Conservation (phyloP, 2,888 invertebrate species). For the Agonopterix heracliana region DNA sequence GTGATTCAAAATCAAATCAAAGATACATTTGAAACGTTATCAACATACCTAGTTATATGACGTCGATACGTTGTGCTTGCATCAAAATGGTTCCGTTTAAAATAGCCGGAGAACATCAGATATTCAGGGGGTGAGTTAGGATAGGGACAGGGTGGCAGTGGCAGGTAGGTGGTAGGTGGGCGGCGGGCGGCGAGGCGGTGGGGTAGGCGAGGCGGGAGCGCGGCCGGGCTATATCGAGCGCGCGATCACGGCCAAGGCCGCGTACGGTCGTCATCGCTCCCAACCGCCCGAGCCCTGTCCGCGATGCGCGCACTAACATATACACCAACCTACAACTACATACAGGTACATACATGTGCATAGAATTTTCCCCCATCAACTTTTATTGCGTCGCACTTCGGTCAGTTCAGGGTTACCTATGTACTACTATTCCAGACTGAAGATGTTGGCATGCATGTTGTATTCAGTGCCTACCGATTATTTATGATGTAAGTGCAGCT, state of each 20-base stretch:
- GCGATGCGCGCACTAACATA: slow-evolving; percentile 2
- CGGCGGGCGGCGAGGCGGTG: slow-evolving; percentile 31
- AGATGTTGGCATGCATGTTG: no score
- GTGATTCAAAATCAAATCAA: no score
- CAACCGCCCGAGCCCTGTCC: slow-evolving; percentile 33
- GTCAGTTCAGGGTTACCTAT: not conserved
- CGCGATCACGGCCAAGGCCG: slow-evolving; percentile 74
- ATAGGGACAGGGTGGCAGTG: slow-evolving; percentile 26
- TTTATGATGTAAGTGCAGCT: no score
- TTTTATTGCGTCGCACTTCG: slow-evolving; percentile 2
- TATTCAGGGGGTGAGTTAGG: slow-evolving; percentile 23
- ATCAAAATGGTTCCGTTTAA: slow-evolving; percentile 17
- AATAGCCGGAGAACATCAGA: slow-evolving; percentile 33
- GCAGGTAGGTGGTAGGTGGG: slow-evolving; percentile 27
- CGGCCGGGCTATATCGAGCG: slow-evolving; percentile 68
- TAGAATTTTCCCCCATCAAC: slow-evolving; percentile 2
- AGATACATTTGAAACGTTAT: no score
- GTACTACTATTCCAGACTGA: no score
- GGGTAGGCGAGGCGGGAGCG: slow-evolving; percentile 32
- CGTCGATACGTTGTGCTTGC: slow-evolving; percentile 7
- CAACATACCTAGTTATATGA: not conserved
- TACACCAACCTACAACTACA: not conserved
- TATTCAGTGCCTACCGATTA: no score
- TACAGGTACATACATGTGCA: not conserved
- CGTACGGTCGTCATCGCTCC: slow-evolving; percentile 47